phyloP scores from a whole-genome alignment of 2,113 vertebrate species.

The Engystomops pustulosus region DNA sequence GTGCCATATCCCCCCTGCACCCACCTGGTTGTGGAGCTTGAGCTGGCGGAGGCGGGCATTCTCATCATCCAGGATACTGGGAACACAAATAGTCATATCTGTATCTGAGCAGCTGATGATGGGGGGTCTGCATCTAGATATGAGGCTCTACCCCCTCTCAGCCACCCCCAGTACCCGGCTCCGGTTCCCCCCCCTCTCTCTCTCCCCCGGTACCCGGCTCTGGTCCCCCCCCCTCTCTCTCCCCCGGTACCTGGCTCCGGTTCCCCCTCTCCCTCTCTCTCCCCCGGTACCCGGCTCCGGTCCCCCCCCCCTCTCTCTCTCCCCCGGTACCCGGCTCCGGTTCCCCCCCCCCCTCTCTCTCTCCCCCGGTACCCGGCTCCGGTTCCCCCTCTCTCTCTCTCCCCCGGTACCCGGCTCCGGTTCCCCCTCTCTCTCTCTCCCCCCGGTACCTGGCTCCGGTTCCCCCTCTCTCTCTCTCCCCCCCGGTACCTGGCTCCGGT shows the following conservation, averaged over 20 bases:
- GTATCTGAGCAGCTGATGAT: background rate
- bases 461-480: no score
- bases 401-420: slow-evolving; percentile 24
- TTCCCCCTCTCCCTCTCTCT: no score
- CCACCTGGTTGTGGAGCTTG: slow-evolving; percentile 93
- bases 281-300: slow-evolving; percentile 24
- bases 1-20: background rate
- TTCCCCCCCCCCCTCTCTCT: no score
- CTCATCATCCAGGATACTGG: slow-evolving; percentile 86
- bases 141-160: no score
- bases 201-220: slow-evolving; percentile 27
- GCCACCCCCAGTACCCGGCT: slow-evolving; percentile 16
- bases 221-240: background rate
- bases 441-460: slow-evolving; percentile 28
- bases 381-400: background rate
- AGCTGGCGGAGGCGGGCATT: slow-evolving; percentile 83
- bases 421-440: background rate
- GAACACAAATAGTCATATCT: slow-evolving; percentile 52
- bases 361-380: slow-evolving; percentile 27
- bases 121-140: background rate
- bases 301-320: no score
- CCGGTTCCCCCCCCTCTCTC: background rate
- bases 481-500: slow-evolving; percentile 28
- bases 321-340: slow-evolving; percentile 24
- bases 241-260: slow-evolving; percentile 26